Percentiles rank a stretch among this genome's conserved stretches.
Conservation (phyloP, 2,113 vertebrate species). For the Artemisiospiza belli region DNA sequence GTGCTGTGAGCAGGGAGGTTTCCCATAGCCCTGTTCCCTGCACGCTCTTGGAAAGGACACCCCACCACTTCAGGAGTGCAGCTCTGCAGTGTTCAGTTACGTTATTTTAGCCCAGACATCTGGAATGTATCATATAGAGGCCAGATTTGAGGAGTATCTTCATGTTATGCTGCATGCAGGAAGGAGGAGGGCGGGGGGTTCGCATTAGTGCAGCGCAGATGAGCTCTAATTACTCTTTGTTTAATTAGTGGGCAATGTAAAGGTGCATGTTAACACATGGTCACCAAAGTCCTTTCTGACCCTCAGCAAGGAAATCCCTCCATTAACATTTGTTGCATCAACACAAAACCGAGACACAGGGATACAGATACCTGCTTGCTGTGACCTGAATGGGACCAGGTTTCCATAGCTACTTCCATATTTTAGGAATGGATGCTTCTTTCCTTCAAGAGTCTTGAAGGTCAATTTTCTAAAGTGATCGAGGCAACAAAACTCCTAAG, state of each 20-base stretch:
- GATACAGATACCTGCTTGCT: not conserved
- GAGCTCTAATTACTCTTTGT: not conserved
- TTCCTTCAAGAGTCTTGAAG: not conserved
- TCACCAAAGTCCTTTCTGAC: not conserved
- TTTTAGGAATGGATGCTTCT: not conserved
- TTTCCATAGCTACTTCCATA: not conserved
- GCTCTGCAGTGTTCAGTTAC: not conserved
- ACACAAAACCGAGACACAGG: not conserved
- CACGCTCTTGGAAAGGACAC: not conserved
- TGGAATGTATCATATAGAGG: not conserved
- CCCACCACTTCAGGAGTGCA: not conserved
- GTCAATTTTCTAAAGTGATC: not conserved
- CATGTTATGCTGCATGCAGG: not conserved
- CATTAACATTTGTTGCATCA: not conserved
- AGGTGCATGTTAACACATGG: not conserved
- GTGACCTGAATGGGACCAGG: not conserved
- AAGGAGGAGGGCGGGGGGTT: not conserved
- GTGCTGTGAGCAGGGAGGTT: not conserved
- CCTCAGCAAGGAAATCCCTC: not conserved
- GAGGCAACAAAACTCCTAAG: not conserved
- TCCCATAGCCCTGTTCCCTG: not conserved
- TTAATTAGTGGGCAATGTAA: not conserved
- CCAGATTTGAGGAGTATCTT: constrained; percentile 29
- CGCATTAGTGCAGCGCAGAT: not conserved
- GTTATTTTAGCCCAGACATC: not conserved